Conservation (phyloP, 2,888 invertebrate species). For the Copidosoma aretas region DNA sequence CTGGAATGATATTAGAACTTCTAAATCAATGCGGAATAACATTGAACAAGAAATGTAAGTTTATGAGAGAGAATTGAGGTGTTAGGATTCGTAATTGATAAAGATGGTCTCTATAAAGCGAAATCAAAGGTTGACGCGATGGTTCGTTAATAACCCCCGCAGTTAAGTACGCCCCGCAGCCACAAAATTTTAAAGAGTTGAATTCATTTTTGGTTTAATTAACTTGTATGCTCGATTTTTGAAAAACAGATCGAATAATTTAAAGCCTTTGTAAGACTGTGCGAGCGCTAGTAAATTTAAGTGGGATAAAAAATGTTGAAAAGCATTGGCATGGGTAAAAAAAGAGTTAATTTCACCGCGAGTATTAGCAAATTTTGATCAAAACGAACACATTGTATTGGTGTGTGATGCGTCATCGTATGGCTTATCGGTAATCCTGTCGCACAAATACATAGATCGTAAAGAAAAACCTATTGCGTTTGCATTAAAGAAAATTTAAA, state of each 20-base stretch:
- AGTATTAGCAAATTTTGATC: conserved; percentile 38
- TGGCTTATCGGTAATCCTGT: conserved; percentile 34
- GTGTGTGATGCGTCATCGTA: conserved; percentile 38
- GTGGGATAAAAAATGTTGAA: conserved; percentile 35
- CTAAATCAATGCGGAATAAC: conserved; percentile 41
- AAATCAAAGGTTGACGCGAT: conserved; percentile 43
- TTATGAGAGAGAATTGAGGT: conserved; percentile 44
- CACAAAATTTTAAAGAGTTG: conserved; percentile 29
- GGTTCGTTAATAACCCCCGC: too few species aligned
- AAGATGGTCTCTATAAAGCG: conserved; percentile 44
- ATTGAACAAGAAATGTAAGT: conserved; percentile 45
- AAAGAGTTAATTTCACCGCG: conserved; percentile 33
- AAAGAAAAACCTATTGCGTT: conserved; percentile 10
- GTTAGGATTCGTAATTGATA: conserved; percentile 45
- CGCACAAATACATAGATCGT: conserved; percentile 29
- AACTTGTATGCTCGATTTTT: conserved; percentile 4
- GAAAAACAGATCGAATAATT: conserved; percentile 1
- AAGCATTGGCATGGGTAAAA: conserved; percentile 39
- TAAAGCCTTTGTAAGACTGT: conserved; percentile 34
- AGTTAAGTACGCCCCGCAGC: conserved; percentile 41
- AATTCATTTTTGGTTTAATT: too few species aligned
- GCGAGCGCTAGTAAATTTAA: conserved; percentile 11
- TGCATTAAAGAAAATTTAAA: conserved; percentile 15
- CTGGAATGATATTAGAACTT: conserved; percentile 40
- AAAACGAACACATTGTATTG: conserved; percentile 29